Conservation (phyloP, 2,888 invertebrate species). For the Nephrotoma flavescens region DNA sequence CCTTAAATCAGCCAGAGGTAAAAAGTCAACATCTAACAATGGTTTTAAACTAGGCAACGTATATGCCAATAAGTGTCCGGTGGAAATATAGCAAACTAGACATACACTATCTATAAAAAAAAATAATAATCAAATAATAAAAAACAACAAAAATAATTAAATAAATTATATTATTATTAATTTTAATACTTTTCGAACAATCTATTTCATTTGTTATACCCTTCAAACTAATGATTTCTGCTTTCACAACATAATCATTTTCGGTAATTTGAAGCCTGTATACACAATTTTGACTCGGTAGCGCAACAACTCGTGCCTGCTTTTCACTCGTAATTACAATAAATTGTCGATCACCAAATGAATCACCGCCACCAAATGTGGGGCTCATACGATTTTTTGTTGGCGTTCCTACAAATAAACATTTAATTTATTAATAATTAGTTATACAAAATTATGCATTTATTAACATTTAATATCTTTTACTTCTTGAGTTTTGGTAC, state of each 20-base stretch:
- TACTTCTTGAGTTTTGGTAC: no score
- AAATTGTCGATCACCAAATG: slow-evolving; percentile 71
- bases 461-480: no score
- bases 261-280: slow-evolving; percentile 88
- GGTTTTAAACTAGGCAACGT: slow-evolving; percentile 91
- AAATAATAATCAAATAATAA: slow-evolving; percentile 16
- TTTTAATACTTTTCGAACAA: background rate
- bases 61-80: slow-evolving; percentile 84
- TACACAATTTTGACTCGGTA: slow-evolving; percentile 90
- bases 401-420: slow-evolving; percentile 37
- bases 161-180: slow-evolving; percentile 24
- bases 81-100: slow-evolving; percentile 85
- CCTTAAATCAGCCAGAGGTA: slow-evolving; percentile 89
- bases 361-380: slow-evolving; percentile 35
- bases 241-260: slow-evolving; percentile 84
- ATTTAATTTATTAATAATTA: background rate
- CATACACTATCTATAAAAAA: slow-evolving; percentile 71
- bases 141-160: background rate
- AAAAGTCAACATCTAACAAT: slow-evolving; percentile 84
- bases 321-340: slow-evolving; percentile 89
- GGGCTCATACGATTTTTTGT: slow-evolving; percentile 69
- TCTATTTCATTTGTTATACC: slow-evolving; percentile 35
- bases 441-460: no score
- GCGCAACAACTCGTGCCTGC: slow-evolving; percentile 83
- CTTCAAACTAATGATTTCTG: slow-evolving; percentile 83